phyloP scores from a whole-genome alignment of 2,888 invertebrate species.

The Calliopum simillimum region DNA sequence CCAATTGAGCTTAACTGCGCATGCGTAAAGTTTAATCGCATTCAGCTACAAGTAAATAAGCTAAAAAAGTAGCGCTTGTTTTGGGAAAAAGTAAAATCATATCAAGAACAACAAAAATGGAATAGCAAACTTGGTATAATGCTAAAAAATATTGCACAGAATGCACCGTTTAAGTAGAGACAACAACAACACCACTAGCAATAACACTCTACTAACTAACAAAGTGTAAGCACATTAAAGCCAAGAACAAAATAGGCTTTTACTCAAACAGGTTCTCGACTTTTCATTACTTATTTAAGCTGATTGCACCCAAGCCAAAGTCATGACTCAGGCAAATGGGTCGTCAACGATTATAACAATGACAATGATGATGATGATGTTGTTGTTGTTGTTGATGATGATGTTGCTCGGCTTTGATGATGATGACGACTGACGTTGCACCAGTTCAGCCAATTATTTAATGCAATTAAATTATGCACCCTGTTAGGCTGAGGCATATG shows the following conservation, averaged over 20 bases:
- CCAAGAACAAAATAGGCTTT: conserved; percentile 12
- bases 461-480: conserved; percentile 27
- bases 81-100: too few relatives aligned
- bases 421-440: not conserved
- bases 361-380: not conserved
- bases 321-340: conserved; percentile 30
- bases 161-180: not conserved
- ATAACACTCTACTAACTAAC: not conserved
- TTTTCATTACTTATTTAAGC: not conserved
- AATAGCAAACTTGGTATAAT: too few relatives aligned
- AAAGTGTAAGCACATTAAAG: conserved; percentile 27
- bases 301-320: conserved; percentile 1
- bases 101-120: too few relatives aligned
- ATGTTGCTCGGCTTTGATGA: not conserved
- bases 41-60: too few relatives aligned
- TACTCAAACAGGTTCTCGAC: conserved; percentile 15
- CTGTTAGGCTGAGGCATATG: not conserved
- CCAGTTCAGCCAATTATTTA: conserved; percentile 27
- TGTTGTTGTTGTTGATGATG: not conserved
- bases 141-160: too few relatives aligned
- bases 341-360: not conserved
- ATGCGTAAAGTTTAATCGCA: too few relatives aligned
- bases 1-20: too few relatives aligned
- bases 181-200: not conserved
- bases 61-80: too few relatives aligned